These are phyloP conservation scores for Chlorocebus sabaeus DNA, from an alignment of 2,113 vertebrate species.

Conservation along the genomic window DNA sequence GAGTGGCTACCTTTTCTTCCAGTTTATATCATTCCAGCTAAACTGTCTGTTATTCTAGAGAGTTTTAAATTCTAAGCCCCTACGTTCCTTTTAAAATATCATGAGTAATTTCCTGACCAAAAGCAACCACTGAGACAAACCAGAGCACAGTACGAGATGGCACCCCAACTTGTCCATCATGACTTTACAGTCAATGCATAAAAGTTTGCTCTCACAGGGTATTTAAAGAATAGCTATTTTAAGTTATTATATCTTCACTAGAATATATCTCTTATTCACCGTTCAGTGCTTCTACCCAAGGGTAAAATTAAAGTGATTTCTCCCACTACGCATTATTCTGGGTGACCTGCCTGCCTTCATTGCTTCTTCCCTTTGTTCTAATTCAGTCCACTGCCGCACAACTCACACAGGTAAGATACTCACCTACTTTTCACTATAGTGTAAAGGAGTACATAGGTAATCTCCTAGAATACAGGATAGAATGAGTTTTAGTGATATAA, in stretches of 20 bases:
- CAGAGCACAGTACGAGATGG: neutral
- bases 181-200: neutral
- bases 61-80: slow-evolving; percentile 34
- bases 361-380: neutral
- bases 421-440: neutral
- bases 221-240: neutral
- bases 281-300: neutral
- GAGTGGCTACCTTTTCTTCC: slow-evolving; percentile 65
- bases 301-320: slow-evolving; percentile 16
- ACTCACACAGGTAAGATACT: neutral
- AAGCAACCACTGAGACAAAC: slow-evolving; percentile 14
- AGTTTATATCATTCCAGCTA: slow-evolving; percentile 11
- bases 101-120: slow-evolving; percentile 50
- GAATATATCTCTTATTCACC: slow-evolving; percentile 12
- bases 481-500: neutral
- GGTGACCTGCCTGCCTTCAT: neutral
- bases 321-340: neutral
- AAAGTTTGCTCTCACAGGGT: neutral
- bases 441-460: neutral
- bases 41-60: neutral
- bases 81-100: slow-evolving; percentile 34
- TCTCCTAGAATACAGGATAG: neutral
- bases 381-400: neutral
- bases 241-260: neutral
- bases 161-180: neutral